Base-by-base conservation (phyloP, 2,797 vertebrate genomes). In the Labroides dimidiatus region DNA sequence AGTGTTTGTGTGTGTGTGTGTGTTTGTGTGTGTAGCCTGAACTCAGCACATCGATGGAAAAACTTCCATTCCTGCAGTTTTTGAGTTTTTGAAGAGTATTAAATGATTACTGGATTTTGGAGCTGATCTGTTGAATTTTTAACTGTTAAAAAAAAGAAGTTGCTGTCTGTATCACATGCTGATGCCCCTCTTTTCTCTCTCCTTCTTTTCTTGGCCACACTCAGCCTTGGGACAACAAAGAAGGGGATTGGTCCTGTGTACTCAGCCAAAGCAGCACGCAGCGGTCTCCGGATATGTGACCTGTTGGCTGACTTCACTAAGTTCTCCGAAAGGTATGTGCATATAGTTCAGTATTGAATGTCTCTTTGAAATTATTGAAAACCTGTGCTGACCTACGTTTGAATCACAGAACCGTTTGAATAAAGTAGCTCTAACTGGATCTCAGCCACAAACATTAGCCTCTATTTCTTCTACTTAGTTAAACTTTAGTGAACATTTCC, bases 171-270 rank as follows among this genome's bases (percentile, higher is more conserved):
- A 36, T 72, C 24, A 49, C 19, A 24, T 37, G 24, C n/a, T 75
- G 14, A 79, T 64, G 41, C 33, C 64, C 4, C 15, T 15, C 48
- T 37, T 44, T 4, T 19, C 2, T 10, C 10, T 39, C 23, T 20
- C 13, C 13, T 16, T 49, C 42, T 36, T 56, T 30, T 67, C 41
- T 71, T 11, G 43, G 12, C 83, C 78, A 78, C 64, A 81, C 53
- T 16, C 91, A 99, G 98, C 91, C 93, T 99, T 85, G 98, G 98
- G 75, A 99, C 98, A 47, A 99, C 98, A 10, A 99, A 99, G 90
- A 99, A 99, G 87, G 97, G 98, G 57, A 99, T 99, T 24, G 98
- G 97, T 39, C 98, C 98, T 0, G 97, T 99, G 19, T 99, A 99
- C 91, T 99, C 98, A 2, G 96, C 97, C 56, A 99, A 99, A 91